phyloP scores from a whole-genome alignment of 2,113 vertebrate genomes.

The Semnornis frantzii region DNA sequence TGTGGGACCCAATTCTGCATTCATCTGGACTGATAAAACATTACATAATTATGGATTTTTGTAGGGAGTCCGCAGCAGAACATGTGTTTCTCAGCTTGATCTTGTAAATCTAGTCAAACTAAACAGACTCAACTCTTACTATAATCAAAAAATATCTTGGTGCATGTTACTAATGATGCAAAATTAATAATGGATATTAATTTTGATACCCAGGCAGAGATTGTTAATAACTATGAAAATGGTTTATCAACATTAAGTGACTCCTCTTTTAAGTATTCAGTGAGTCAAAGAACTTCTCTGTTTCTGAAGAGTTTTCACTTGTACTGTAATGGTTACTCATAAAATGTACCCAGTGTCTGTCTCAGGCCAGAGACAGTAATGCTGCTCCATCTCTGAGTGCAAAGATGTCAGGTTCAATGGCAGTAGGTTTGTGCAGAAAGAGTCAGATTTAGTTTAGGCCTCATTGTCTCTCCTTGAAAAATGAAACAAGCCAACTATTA shows the following conservation, averaged over 20 bases:
- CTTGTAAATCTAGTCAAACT: not conserved
- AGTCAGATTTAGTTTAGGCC: not conserved
- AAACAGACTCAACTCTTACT: not conserved
- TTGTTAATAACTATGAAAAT: too few species aligned
- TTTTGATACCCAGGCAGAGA: too few species aligned
- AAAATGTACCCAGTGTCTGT: not conserved
- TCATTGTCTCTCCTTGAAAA: not conserved
- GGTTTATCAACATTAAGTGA: not conserved
- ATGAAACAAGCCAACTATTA: not conserved
- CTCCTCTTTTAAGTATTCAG: not conserved
- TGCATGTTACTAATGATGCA: too few species aligned
- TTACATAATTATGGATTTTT: rapidly evolving
- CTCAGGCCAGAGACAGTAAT: not conserved
- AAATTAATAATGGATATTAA: too few species aligned
- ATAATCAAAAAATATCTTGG: not conserved
- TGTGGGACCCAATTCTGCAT: not conserved
- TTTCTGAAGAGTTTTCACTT: not conserved
- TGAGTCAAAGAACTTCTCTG: not conserved
- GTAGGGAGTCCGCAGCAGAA: rapidly evolving
- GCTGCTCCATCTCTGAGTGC: not conserved
- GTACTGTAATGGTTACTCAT: not conserved
- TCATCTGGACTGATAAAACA: not conserved
- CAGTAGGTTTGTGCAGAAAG: not conserved
- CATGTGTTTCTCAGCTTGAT: not conserved
- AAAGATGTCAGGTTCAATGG: not conserved